A percentile compares a stretch with the other conserved stretches of the same genome.
phyloP scores from a whole-genome alignment of 37 sponge, comb jelly and placozoan genomes.

The Halisarca cf. caerulea region DNA sequence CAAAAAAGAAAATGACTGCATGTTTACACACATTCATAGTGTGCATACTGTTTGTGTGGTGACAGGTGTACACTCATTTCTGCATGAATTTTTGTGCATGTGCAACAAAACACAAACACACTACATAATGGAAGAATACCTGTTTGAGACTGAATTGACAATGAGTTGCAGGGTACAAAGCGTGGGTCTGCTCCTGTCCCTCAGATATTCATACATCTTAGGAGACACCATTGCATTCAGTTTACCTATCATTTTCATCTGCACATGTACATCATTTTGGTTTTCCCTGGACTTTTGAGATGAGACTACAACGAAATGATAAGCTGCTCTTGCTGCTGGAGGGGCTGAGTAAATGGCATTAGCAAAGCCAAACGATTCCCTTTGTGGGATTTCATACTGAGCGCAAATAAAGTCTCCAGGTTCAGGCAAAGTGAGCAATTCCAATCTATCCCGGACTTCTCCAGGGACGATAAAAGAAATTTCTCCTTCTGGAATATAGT shows the following conservation, averaged over 20 bases:
- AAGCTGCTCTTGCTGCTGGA: constrained; percentile 20
- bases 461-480: constrained; percentile 17
- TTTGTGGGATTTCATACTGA: constrained; percentile 14
- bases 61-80: no score
- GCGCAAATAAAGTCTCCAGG: constrained; percentile 23
- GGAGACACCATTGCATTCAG: neutral
- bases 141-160: neutral
- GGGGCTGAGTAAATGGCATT: neutral
- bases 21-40: no score
- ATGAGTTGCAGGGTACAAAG: neutral
- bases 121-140: no score
- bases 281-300: no score
- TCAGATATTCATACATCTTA: neutral
- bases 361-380: neutral
- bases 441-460: neutral
- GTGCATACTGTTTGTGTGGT: no score
- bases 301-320: constrained; percentile 35
- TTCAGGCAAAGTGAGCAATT: neutral
- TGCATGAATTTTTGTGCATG: no score
- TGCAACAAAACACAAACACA: no score
- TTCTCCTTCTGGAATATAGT: neutral
- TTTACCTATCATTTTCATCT: neutral
- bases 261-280: neutral
- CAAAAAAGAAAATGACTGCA: no score
- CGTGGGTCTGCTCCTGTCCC: no score